Evolutionary conservation across 92 coral and sea anemone genomes (phyloP).

Genomic region (Pocillopora meandrina): DNA sequence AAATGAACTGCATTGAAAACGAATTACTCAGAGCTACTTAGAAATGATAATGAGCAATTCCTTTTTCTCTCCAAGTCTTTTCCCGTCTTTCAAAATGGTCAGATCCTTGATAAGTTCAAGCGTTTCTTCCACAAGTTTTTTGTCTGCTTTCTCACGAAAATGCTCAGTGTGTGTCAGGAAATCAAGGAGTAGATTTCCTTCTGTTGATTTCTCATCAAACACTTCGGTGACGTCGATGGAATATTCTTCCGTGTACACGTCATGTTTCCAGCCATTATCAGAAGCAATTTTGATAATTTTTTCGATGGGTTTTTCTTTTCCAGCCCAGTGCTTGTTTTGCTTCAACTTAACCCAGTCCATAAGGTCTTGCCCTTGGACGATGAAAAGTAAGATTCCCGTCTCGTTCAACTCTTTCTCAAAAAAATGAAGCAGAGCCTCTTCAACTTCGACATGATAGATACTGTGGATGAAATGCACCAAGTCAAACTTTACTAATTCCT

Average conservation of each 20-base stretch:
- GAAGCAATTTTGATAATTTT: constrained; percentile 17
- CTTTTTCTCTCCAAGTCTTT: constrained; percentile 32
- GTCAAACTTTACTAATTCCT: constrained; percentile 14
- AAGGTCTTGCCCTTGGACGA: not conserved
- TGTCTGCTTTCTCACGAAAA: constrained; percentile 42
- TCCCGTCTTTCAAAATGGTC: constrained; percentile 39
- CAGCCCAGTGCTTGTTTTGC: not conserved
- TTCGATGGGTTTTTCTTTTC: not conserved
- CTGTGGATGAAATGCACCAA: constrained; percentile 36
- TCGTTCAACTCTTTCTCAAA: constrained; percentile 3
- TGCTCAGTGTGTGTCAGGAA: constrained; percentile 27
- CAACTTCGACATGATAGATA: constrained; percentile 8
- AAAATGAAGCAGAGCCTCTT: constrained; percentile 23
- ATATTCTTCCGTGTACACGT: constrained; percentile 30
- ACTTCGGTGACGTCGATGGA: constrained; percentile 45
- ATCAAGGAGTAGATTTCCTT: constrained; percentile 58
- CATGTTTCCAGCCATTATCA: constrained; percentile 34
- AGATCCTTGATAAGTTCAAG: constrained; percentile 20
- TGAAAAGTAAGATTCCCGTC: not conserved
- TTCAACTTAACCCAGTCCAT: not conserved
- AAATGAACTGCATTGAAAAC: not conserved
- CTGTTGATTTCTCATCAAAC: constrained; percentile 42
- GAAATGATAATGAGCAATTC: constrained; percentile 7
- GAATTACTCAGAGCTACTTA: not conserved
- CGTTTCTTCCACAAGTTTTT: constrained; percentile 41